Base-by-base conservation (phyloP, 2,797 vertebrate genomes). In the Ataeniobius toweri region DNA sequence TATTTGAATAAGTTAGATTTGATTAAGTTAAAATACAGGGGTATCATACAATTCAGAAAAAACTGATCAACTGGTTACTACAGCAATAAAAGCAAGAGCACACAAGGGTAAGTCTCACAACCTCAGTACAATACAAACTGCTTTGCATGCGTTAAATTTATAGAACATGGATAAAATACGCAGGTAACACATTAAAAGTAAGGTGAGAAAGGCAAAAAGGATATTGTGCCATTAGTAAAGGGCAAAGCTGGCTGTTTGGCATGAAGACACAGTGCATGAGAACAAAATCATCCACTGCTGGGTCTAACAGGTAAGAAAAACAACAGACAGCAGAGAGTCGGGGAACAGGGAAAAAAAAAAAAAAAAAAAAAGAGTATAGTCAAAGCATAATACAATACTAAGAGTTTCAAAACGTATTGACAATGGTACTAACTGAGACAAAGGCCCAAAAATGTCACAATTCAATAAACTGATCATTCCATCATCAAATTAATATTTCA, bases 211-310 rank as follows among this genome's bases (percentile, higher is more conserved):
- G 5, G n/a, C 14, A 82, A 71, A 95, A 96, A 99, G 98, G 98
- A 99, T 99, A 99, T 99, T 99, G 98, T 78, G 97, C 96, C 94
- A 98, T 96, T 82, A 99, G 94, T 5, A 97, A 95, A 86, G 97
- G 96, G 86, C 97, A 99, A 87, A 99, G 96, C 93, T 98, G 97
- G 90, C 93, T 96, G 94, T 97, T 98, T 93, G 97, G 96, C 96
- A 99, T 98, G 96, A 99, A 99, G 93, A 99, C 95, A 94, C 96
- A 97, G 91, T 99, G 97, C 97, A 98, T 98, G 95, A 99, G 96
- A 93, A 97, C 95, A 93, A 99, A 99, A 91, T 99, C 98, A 90
- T 97, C 97, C 94, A 99, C 94, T 84, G 96, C 93, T 46, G 97
- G 96, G 94, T 99, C 98, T 99, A 91, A 76, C 74, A 84, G 80